These are phyloP conservation scores for Platorchestia sp. DNA, from an alignment of 1,140 invertebrate species.

Conservation along the genomic window DNA sequence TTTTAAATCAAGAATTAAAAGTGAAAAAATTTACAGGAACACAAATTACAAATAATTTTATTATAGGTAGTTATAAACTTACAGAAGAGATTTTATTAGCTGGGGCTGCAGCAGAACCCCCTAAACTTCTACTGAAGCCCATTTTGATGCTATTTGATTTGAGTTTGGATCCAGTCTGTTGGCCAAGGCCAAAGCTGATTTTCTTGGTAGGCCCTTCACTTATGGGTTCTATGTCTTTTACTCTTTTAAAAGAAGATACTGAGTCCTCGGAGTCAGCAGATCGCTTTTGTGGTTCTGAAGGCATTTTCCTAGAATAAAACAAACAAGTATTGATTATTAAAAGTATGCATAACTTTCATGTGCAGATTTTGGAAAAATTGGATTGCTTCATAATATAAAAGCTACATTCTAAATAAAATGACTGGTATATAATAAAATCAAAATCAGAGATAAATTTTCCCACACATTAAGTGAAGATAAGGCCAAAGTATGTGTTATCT, in stretches of 20 bases:
- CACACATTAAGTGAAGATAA: too few relatives aligned
- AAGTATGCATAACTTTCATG: too few relatives aligned
- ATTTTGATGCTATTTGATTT: constrained; percentile 1
- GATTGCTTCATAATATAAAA: too few relatives aligned
- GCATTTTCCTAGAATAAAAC: background rate
- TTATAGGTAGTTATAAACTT: too few relatives aligned
- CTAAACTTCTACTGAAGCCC: background rate
- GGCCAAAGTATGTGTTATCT: too few relatives aligned
- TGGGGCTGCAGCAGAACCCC: background rate
- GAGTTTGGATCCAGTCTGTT: background rate
- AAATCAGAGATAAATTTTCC: too few relatives aligned
- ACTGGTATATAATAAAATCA: too few relatives aligned
- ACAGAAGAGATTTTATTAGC: background rate
- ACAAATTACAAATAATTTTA: too few relatives aligned
- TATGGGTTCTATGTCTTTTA: background rate
- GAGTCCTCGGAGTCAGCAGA: background rate
- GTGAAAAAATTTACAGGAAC: too few relatives aligned
- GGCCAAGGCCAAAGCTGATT: background rate
- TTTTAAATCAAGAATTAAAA: too few relatives aligned
- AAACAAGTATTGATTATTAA: background rate
- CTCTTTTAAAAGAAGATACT: background rate
- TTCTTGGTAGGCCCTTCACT: background rate
- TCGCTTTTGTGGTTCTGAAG: constrained; percentile 2
- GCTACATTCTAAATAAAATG: too few relatives aligned
- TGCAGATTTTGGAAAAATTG: too few relatives aligned